Percentiles rank a stretch among this genome's conserved stretches.
Evolutionary conservation across 2,888 invertebrate genomes (phyloP).

Genomic region (Frankliniella intonsa): DNA sequence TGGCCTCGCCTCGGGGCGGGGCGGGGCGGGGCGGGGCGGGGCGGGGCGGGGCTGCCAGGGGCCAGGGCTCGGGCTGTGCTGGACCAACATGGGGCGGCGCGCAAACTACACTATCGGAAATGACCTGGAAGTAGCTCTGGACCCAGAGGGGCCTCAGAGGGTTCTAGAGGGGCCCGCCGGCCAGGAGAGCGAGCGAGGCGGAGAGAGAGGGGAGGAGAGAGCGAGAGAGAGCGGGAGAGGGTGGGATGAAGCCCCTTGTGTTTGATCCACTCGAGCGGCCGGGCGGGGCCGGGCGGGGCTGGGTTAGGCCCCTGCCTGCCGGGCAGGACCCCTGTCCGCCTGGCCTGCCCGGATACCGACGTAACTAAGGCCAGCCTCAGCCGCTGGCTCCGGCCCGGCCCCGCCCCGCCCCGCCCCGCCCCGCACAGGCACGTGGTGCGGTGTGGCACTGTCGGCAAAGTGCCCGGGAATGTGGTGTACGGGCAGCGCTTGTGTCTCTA

Average conservation of each 20-base stretch:
- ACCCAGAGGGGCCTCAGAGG: not conserved
- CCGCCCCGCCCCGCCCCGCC: too few species aligned
- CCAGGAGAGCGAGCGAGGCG: not conserved
- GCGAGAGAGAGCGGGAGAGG: too few species aligned
- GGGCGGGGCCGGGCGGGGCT: not conserved
- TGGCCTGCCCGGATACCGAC: not conserved
- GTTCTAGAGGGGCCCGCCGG: not conserved
- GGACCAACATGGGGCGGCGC: not conserved
- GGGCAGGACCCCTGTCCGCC: not conserved
- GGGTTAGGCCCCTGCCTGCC: not conserved
- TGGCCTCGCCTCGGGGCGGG: slow-evolving; percentile 4
- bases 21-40: not conserved
- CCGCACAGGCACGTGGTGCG: too few species aligned
- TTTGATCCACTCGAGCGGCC: slow-evolving; percentile 6
- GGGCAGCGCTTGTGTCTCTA: too few species aligned
- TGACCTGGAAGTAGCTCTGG: not conserved
- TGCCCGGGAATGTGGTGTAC: too few species aligned
- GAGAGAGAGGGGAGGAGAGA: not conserved
- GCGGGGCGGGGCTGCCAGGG: too few species aligned
- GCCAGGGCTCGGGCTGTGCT: not conserved
- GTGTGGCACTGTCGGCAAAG: too few species aligned
- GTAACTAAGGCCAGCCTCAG: too few species aligned
- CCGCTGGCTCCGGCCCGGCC: too few species aligned
- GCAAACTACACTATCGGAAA: slow-evolving; percentile 26
- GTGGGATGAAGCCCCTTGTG: not conserved